phyloP scores from a whole-genome alignment of 2,113 vertebrate species.

The Orientallactaga bullata region DNA sequence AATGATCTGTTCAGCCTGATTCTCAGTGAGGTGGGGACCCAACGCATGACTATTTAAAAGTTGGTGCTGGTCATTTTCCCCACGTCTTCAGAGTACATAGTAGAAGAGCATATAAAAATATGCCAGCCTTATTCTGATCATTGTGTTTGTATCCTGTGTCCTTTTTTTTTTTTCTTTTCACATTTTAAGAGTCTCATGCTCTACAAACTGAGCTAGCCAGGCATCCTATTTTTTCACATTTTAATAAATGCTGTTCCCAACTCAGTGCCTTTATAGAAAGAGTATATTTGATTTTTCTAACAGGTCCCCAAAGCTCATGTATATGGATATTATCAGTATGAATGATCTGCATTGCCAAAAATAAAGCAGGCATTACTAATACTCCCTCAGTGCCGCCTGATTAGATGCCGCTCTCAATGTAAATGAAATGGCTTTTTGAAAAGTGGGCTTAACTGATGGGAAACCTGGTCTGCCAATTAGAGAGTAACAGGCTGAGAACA shows the following conservation, averaged over 20 bases:
- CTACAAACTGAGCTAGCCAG: too few relatives aligned
- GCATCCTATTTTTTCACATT: slow-evolving; percentile 4
- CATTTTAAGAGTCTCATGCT: not conserved
- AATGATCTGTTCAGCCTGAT: not conserved
- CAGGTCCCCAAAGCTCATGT: slow-evolving; percentile 6
- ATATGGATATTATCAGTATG: slow-evolving; percentile 60
- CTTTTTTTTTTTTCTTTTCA: not conserved
- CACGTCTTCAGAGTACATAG: not conserved
- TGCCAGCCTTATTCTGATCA: not conserved
- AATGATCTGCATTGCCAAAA: slow-evolving; percentile 67
- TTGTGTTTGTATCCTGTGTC: not conserved
- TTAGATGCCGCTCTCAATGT: slow-evolving; percentile 64
- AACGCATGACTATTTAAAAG: not conserved
- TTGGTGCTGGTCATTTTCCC: slow-evolving; percentile 2
- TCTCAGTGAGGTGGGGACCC: not conserved
- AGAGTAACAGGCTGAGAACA: not conserved
- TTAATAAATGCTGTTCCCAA: slow-evolving; percentile 40
- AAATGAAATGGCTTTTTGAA: slow-evolving; percentile 68
- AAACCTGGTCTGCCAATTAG: slow-evolving; percentile 37
- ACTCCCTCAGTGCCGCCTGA: slow-evolving; percentile 47
- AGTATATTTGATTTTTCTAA: slow-evolving; percentile 54
- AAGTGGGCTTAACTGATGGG: slow-evolving; percentile 41
- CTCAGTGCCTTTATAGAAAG: not conserved
- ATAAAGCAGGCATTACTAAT: slow-evolving; percentile 68
- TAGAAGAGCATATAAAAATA: not conserved